Evolutionary conservation across 2,888 invertebrate genomes (phyloP).

Genomic region (Drosophila demipolita): DNA sequence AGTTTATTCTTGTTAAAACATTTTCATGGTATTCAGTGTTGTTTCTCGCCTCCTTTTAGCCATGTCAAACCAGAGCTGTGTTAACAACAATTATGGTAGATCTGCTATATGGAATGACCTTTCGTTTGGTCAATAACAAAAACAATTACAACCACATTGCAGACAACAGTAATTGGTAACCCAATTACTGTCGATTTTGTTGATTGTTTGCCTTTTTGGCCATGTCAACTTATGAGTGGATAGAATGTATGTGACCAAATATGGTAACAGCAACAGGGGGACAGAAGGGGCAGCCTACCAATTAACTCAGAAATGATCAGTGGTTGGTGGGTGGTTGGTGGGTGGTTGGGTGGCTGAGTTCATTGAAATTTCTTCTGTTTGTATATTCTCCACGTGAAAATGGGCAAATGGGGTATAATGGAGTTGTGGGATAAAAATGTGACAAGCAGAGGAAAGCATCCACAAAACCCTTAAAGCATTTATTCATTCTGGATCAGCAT

Average conservation of each 20-base stretch:
- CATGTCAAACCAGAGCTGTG: neutral
- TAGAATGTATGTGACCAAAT: slow-evolving; percentile 72
- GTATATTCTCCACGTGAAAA: neutral
- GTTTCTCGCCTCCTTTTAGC: neutral
- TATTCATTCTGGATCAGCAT: neutral
- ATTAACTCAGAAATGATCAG: slow-evolving; percentile 23
- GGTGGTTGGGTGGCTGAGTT: neutral
- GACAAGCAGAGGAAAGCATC: neutral
- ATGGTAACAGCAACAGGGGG: slow-evolving; percentile 21
- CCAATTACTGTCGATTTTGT: slow-evolving; percentile 40
- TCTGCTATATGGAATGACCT: slow-evolving; percentile 1
- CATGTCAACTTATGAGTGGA: slow-evolving; percentile 56
- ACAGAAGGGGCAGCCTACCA: slow-evolving; percentile 9
- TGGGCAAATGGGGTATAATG: neutral
- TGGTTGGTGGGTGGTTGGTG: neutral
- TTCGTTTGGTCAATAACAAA: neutral
- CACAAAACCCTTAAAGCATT: neutral
- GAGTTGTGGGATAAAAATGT: neutral
- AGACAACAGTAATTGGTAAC: slow-evolving; percentile 43
- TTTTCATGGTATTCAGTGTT: neutral
- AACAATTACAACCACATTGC: slow-evolving; percentile 8
- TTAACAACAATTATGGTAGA: neutral
- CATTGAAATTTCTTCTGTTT: neutral
- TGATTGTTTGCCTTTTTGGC: slow-evolving; percentile 16
- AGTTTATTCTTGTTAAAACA: neutral